These are phyloP conservation scores for Phyllostomus hastatus DNA, from an alignment of 2,113 vertebrate genomes.

Conservation along the genomic window DNA sequence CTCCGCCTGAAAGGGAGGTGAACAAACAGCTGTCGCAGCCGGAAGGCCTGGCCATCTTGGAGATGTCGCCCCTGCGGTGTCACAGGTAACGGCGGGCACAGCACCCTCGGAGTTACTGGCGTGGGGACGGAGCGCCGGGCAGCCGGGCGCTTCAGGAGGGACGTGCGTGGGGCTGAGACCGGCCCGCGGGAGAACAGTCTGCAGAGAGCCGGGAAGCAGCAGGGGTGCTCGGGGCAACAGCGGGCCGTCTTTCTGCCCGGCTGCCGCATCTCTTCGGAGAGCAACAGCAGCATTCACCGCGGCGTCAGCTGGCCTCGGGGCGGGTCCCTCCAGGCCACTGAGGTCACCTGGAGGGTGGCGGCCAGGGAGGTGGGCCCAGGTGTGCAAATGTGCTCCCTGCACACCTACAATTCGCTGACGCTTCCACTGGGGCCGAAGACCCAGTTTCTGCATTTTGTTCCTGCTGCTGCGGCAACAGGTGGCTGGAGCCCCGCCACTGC, in stretches of 20 bases:
- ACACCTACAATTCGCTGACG: accelerated
- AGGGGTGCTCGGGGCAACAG: accelerated
- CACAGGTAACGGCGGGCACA: not conserved
- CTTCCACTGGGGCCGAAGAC: no score
- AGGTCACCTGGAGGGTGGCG: accelerated
- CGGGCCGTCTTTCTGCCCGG: accelerated
- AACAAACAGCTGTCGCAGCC: not conserved
- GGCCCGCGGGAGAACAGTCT: not conserved
- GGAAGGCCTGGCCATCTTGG: not conserved
- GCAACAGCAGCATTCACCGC: not conserved
- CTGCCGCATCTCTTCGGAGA: not conserved
- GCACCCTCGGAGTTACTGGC: not conserved
- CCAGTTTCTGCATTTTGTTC: not conserved
- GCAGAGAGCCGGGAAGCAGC: not conserved
- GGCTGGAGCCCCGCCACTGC: not conserved
- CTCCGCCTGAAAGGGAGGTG: not conserved
- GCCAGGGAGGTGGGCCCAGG: accelerated
- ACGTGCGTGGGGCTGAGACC: not conserved
- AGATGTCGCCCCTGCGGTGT: not conserved
- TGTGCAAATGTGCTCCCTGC: accelerated
- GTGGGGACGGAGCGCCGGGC: not conserved
- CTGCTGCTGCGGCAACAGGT: no score
- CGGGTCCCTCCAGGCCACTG: no score
- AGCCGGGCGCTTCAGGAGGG: not conserved
- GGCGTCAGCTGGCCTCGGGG: not conserved